Conservation (phyloP, 2,888 invertebrate genomes). For the Leptogaster cylindrica region DNA sequence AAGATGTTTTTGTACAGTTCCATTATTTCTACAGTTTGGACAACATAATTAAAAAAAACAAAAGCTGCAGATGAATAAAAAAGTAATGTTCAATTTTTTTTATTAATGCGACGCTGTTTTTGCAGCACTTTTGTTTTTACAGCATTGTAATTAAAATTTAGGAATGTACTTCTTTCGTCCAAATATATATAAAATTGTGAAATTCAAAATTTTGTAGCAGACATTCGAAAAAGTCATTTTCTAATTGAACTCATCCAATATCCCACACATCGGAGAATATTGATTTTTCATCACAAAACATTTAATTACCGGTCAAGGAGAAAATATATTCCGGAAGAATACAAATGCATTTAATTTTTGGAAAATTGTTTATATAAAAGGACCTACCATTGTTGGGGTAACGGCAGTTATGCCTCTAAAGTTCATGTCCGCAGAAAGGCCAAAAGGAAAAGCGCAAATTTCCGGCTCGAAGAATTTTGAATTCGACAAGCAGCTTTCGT, state of each 20-base stretch:
- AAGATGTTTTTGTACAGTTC: too few relatives aligned
- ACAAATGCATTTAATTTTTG: background rate
- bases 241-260: background rate
- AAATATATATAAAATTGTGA: too few relatives aligned
- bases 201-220: slow-evolving; percentile 22
- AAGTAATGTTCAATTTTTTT: too few relatives aligned
- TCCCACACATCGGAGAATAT: background rate
- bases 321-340: slow-evolving; percentile 8
- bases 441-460: slow-evolving; percentile 2
- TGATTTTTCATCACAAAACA: background rate
- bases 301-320: background rate
- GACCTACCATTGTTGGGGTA: background rate
- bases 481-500: background rate
- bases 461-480: background rate
- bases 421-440: background rate
- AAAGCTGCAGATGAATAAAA: too few relatives aligned
- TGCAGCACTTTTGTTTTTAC: too few relatives aligned
- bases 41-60: too few relatives aligned
- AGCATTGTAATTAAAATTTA: too few relatives aligned
- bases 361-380: background rate
- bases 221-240: slow-evolving; percentile 6
- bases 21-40: too few relatives aligned
- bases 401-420: slow-evolving; percentile 6
- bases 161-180: too few relatives aligned
- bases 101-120: too few relatives aligned